Conservation (phyloP, 2,113 vertebrate species). For the Trematocara macrostoma region DNA sequence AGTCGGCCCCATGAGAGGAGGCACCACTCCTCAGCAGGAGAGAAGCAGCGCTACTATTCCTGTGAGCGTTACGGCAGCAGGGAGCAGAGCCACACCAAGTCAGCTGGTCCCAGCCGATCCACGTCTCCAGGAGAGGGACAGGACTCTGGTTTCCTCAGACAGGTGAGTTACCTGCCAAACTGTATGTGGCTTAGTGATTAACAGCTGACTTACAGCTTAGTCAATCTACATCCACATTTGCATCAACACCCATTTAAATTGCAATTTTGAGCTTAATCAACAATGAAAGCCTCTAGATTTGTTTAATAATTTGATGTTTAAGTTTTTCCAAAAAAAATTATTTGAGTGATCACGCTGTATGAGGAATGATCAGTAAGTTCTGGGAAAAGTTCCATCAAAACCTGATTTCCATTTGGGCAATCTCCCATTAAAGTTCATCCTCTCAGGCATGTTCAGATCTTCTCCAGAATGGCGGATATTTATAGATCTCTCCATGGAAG, state of each 20-base stretch:
- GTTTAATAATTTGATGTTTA: not conserved
- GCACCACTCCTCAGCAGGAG: constrained; percentile 80
- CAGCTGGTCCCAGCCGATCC: constrained; percentile 82
- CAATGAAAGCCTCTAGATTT: not conserved
- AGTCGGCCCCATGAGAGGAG: constrained; percentile 90
- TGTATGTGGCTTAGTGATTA: not conserved
- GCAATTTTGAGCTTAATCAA: not conserved
- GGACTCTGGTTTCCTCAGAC: constrained; percentile 75
- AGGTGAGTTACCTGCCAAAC: constrained; percentile 67
- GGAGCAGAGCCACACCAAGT: constrained; percentile 79
- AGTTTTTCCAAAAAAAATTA: not conserved
- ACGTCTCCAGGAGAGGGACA: constrained; percentile 81
- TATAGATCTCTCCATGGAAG: not conserved
- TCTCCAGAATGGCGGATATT: not conserved
- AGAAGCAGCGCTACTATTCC: constrained; percentile 95
- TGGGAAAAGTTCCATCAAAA: not conserved
- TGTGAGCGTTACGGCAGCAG: constrained; percentile 89
- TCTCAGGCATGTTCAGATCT: not conserved
- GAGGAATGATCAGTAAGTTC: not conserved
- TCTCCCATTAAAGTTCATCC: not conserved
- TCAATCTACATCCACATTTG: not conserved
- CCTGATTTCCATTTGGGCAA: not conserved
- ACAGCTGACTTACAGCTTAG: not conserved
- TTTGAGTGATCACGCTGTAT: not conserved
- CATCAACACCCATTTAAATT: not conserved